Evolutionary conservation across 2,797 vertebrate species (phyloP), one percentile per base, ranked within the genome.

Genomic region (Neosilurus hyrtlii): DNA sequence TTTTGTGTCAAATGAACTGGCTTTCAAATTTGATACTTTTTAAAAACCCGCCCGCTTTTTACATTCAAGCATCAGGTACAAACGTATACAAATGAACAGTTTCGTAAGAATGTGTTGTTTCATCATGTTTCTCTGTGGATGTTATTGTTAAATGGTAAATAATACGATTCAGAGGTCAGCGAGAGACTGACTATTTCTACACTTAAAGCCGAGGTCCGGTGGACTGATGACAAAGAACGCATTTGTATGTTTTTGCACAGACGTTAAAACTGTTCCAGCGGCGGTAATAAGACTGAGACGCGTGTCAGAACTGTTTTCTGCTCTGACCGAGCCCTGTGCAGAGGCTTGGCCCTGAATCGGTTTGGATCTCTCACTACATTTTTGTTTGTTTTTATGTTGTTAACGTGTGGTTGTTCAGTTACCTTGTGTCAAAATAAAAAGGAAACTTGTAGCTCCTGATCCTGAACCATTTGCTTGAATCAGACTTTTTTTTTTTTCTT

Each of bases 101-200:
- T 77, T 75, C 74, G 82, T 52, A 18, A 7, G 43, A 52, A 16
- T 30, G 43, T 79, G 67, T 72, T 68, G 76, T 91, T 90, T 59
- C 89, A 90, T 93, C 91, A 90, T 91, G 91, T 90, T 91, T 88
- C 91, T 94, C 93, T 94, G 92, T 94, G 91, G 91, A 94, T 92
- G 92, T 93, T 93, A 90, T 93, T 93, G 92, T 94, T 88, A 67
- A 92, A 93, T 90, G 91, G 89, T 92, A 93, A 93, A 93, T 92
- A 92, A 92, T 90, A 94, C 93, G 93, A 94, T 88, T 87, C 93
- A 92, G 93, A 92, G 92, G 90, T 89, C 90, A 89, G 91, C 92
- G 91, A 92, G 88, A 90, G 86, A 90, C 90, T 91, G 89, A 89
- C 92, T 89, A 88, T 89, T 89, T 88, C 91, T 90, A 85, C 88